phyloP scores from a whole-genome alignment of 2,113 vertebrate genomes.

The Azemiops feae region DNA sequence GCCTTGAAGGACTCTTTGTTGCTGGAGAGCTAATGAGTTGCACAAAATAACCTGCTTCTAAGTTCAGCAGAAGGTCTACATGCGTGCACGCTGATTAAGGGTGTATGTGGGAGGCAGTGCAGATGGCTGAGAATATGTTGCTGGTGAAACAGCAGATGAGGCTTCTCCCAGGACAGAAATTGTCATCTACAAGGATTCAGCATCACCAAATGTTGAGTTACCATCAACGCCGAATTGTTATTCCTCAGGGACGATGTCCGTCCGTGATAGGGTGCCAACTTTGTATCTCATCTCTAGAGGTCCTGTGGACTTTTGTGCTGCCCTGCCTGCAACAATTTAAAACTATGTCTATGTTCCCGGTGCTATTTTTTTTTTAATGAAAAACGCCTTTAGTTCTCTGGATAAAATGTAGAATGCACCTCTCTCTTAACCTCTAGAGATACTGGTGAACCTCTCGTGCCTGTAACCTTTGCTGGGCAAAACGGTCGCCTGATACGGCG shows the following conservation, averaged over 20 bases:
- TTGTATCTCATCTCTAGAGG: not conserved
- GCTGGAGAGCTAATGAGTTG: conserved; percentile 54
- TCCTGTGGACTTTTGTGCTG: not conserved
- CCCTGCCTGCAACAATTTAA: not conserved
- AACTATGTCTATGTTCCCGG: not conserved
- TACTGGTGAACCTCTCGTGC: not conserved
- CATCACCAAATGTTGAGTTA: not conserved
- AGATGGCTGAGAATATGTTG: conserved; percentile 71
- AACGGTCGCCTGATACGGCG: too few species aligned
- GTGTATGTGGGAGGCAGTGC: conserved; percentile 67
- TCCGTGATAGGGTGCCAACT: not conserved
- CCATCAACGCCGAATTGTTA: not conserved
- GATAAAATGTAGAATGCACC: not conserved
- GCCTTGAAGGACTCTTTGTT: conserved; percentile 45
- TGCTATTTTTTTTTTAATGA: not conserved
- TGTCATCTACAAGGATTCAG: not conserved
- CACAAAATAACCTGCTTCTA: conserved; percentile 29
- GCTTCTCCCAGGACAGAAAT: conserved; percentile 56
- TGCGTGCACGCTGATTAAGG: conserved; percentile 64
- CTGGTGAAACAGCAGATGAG: conserved; percentile 66
- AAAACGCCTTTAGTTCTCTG: not conserved
- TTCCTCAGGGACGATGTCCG: not conserved
- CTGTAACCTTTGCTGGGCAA: too few species aligned
- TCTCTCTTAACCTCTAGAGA: not conserved
- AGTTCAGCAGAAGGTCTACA: conserved; percentile 66